Conservation (phyloP, 2,797 vertebrate genomes). For the Poeciliopsis paucimaculata region DNA sequence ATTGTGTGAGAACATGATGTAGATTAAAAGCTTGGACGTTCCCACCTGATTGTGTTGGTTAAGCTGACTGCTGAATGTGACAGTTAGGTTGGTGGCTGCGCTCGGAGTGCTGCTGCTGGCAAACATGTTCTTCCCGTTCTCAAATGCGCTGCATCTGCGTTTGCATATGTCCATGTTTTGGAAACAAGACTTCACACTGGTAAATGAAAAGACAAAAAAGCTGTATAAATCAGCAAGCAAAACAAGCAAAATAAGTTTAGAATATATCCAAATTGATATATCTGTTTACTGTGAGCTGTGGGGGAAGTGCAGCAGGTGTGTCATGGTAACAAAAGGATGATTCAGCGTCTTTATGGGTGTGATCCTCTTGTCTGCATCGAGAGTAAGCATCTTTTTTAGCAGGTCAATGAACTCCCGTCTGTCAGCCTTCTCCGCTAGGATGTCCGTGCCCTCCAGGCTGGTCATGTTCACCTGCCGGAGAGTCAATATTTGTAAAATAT, state of each 20-base stretch:
- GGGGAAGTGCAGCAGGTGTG: conserved; percentile 95
- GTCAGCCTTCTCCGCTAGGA: conserved; percentile 98
- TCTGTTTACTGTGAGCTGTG: conserved; percentile 94
- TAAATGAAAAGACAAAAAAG: not conserved
- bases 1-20: not conserved
- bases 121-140: conserved; percentile 94
- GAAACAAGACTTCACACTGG: conserved; percentile 96
- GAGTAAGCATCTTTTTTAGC: conserved; percentile 98
- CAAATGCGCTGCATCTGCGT: conserved; percentile 92
- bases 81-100: conserved; percentile 94
- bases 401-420: conserved; percentile 97
- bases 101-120: conserved; percentile 88
- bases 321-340: conserved; percentile 97
- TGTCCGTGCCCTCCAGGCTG: conserved; percentile 94
- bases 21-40: rapidly evolving
- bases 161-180: conserved; percentile 99
- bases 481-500: not conserved
- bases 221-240: not conserved
- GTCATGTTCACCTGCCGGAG: conserved; percentile 94
- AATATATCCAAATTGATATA: not conserved
- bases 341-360: conserved; percentile 97
- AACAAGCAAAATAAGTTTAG: not conserved
- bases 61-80: conserved; percentile 98
- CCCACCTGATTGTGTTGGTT: conserved; percentile 95
- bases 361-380: conserved; percentile 96